Percentiles rank a stretch among this genome's conserved stretches.
phyloP scores from a whole-genome alignment of 1,140 invertebrate species.

The Philotrypesis tridentata region DNA sequence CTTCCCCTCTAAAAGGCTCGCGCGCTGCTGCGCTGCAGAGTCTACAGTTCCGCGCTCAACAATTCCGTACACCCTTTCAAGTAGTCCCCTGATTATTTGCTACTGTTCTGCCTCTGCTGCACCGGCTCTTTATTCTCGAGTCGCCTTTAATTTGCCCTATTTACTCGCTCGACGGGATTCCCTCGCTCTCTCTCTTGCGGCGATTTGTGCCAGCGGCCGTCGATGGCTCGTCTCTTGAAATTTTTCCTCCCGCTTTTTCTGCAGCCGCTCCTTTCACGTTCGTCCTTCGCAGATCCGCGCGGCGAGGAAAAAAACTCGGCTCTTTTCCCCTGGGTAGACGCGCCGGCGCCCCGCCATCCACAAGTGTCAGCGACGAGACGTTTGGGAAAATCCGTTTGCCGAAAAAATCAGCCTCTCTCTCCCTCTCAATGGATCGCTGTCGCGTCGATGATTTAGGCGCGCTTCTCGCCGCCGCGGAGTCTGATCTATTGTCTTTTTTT shows the following conservation, averaged over 20 bases:
- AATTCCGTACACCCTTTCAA: background rate
- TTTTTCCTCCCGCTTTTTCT: background rate
- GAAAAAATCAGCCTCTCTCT: no score
- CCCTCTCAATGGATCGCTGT: background rate
- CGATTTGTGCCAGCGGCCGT: background rate
- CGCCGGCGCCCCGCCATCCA: background rate
- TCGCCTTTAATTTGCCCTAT: conserved; percentile 23
- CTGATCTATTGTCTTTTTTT: no score
- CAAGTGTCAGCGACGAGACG: background rate
- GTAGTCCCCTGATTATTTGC: background rate
- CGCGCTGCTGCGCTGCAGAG: no score
- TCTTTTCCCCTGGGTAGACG: background rate
- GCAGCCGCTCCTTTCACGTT: background rate
- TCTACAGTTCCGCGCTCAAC: no score
- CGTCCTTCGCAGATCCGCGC: background rate
- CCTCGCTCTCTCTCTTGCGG: no score
- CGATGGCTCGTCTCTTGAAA: conserved; percentile 4
- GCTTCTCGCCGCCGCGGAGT: no score
- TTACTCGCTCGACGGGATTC: conserved; percentile 17
- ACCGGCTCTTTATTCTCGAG: background rate
- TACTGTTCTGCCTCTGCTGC: background rate
- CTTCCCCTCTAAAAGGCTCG: no score
- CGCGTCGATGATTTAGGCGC: background rate
- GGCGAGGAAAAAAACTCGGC: no score
- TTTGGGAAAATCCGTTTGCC: background rate